phyloP scores from a whole-genome alignment of 2,113 vertebrate species.

The Megaleporinus macrocephalus region DNA sequence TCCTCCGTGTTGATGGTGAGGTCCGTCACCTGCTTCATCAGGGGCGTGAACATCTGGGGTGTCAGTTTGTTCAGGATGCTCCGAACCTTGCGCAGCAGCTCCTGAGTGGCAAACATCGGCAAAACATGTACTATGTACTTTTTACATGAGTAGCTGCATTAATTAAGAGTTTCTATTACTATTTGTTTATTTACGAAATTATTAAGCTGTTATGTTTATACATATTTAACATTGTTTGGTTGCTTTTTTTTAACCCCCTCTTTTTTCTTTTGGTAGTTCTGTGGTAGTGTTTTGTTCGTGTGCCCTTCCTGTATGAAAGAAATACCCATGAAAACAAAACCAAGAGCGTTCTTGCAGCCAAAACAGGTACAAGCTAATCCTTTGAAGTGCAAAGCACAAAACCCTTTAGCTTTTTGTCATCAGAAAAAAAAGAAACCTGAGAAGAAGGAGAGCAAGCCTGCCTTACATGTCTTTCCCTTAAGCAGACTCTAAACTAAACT shows the following conservation, averaged over 20 bases:
- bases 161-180: neutral
- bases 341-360: neutral
- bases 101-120: slow-evolving; percentile 70
- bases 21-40: slow-evolving; percentile 97
- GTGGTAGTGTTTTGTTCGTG: neutral
- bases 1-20: slow-evolving; percentile 97
- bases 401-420: neutral
- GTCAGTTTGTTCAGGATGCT: slow-evolving; percentile 98
- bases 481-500: neutral
- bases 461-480: neutral
- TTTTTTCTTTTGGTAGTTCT: neutral
- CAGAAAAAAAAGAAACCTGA: neutral
- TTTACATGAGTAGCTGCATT: too few species aligned
- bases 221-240: neutral
- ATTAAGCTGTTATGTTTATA: neutral
- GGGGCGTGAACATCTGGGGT: slow-evolving; percentile 96
- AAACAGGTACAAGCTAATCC: neutral
- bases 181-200: neutral
- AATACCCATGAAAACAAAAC: neutral
- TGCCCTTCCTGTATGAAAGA: neutral
- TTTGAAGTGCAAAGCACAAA: neutral
- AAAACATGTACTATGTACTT: neutral
- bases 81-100: slow-evolving; percentile 94
- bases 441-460: neutral
- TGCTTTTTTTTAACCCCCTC: neutral